A percentile compares a stretch with the other conserved stretches of the same genome.
Evolutionary conservation across 1,140 invertebrate genomes (phyloP).

Genomic region (Sarcophaga peregrina): DNA sequence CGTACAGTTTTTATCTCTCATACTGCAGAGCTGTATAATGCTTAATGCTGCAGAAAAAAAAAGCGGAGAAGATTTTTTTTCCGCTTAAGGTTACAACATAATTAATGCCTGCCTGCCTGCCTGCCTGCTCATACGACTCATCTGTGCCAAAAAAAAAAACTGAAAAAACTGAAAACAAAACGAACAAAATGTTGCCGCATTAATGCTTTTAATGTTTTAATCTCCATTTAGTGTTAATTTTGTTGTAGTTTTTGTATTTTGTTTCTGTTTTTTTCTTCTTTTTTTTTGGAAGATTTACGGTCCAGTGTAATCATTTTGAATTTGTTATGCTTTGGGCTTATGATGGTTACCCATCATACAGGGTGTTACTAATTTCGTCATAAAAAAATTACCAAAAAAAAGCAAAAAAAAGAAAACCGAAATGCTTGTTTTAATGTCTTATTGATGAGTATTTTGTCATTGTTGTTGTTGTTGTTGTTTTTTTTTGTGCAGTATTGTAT

Average conservation of each 20-base stretch:
- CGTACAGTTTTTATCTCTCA: too few relatives aligned
- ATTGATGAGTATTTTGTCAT: not conserved
- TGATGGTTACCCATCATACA: not conserved
- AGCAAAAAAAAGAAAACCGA: not conserved
- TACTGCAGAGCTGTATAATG: not conserved
- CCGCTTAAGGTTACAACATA: constrained; percentile 17
- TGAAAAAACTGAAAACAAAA: too few relatives aligned
- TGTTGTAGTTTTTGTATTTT: not conserved
- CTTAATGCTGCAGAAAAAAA: not conserved
- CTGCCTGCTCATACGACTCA: not conserved
- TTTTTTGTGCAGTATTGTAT: too few relatives aligned
- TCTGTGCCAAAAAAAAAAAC: not conserved
- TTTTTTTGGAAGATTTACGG: too few relatives aligned
- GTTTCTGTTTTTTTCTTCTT: not conserved
- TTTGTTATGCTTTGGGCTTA: constrained; percentile 10
- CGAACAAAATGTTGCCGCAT: not conserved
- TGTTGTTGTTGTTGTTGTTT: too few relatives aligned
- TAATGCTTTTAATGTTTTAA: constrained; percentile 17
- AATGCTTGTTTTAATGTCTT: constrained; percentile 5
- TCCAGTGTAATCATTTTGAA: not conserved
- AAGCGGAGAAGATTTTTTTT: not conserved
- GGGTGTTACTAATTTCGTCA: not conserved
- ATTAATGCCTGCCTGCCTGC: not conserved
- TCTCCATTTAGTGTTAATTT: constrained; percentile 21
- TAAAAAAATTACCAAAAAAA: not conserved